These are phyloP conservation scores for Tortricodes alternella DNA, from an alignment of 2,888 invertebrate species.

Conservation along the genomic window DNA sequence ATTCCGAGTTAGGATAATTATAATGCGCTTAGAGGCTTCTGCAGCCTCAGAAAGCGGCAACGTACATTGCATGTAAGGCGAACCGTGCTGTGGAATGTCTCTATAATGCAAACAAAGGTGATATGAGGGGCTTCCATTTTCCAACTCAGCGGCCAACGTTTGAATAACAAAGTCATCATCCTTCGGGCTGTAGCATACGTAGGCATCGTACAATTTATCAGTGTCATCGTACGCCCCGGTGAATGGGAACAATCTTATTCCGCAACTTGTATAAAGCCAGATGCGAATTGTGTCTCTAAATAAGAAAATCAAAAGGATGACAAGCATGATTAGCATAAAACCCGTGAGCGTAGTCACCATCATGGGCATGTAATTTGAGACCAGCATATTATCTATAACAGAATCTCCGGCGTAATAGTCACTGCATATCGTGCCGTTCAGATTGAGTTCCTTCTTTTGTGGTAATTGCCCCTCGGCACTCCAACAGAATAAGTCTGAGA, in stretches of 20 bases:
- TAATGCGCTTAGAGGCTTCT: slow-evolving; percentile 92
- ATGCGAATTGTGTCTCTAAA: slow-evolving; percentile 93
- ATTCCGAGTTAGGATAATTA: slow-evolving; percentile 93
- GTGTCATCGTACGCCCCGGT: slow-evolving; percentile 88
- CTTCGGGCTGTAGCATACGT: slow-evolving; percentile 95
- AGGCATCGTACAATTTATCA: slow-evolving; percentile 95
- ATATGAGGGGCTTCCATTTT: slow-evolving; percentile 90
- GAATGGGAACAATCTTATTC: slow-evolving; percentile 90
- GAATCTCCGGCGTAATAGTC: slow-evolving; percentile 92
- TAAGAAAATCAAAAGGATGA: slow-evolving; percentile 90
- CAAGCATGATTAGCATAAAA: slow-evolving; percentile 88
- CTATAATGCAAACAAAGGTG: slow-evolving; percentile 94
- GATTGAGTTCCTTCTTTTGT: slow-evolving; percentile 89
- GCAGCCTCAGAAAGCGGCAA: slow-evolving; percentile 93
- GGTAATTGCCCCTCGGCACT: slow-evolving; percentile 86
- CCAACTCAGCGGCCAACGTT: slow-evolving; percentile 92
- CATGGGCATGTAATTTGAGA: slow-evolving; percentile 92
- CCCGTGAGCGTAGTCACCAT: slow-evolving; percentile 90
- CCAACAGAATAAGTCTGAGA: slow-evolving; percentile 90
- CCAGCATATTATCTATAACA: slow-evolving; percentile 90
- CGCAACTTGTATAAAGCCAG: slow-evolving; percentile 94
- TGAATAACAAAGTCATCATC: slow-evolving; percentile 96
- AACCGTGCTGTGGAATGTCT: slow-evolving; percentile 88
- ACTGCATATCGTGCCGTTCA: slow-evolving; percentile 92
- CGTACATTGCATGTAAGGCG: slow-evolving; percentile 86